Evolutionary conservation across 2,113 vertebrate genomes (phyloP).

Genomic region (Sapajus apella): DNA sequence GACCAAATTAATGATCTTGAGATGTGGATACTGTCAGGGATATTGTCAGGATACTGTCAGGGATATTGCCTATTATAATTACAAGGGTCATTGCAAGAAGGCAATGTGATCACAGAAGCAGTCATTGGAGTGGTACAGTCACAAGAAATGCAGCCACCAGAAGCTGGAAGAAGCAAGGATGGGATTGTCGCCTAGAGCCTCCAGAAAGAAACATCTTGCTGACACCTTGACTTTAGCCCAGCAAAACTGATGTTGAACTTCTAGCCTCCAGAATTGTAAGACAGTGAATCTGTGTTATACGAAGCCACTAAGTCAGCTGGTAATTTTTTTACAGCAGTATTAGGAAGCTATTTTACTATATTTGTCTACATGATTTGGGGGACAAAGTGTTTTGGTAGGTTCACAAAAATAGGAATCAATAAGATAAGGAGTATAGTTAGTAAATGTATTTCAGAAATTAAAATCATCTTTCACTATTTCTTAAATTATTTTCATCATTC

Average conservation of each 20-base stretch:
- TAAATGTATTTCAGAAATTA: neutral
- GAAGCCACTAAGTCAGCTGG: neutral
- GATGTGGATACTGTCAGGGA: no score
- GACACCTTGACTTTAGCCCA: neutral
- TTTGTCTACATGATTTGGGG: neutral
- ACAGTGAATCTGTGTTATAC: neutral
- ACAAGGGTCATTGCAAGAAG: neutral
- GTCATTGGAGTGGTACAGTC: neutral
- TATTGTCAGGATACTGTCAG: no score
- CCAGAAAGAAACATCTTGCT: neutral
- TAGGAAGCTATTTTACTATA: neutral
- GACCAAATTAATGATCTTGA: neutral
- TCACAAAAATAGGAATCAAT: neutral
- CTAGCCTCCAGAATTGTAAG: neutral
- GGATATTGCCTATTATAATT: neutral
- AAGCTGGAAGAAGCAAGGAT: neutral
- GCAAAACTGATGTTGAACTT: neutral
- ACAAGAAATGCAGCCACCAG: neutral
- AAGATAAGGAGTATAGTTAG: neutral
- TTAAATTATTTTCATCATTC: neutral
- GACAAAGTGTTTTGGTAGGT: neutral
- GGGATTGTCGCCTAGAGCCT: accelerated
- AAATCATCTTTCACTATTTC: neutral
- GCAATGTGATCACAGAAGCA: neutral
- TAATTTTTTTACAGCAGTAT: neutral